Percentiles rank a stretch among this genome's conserved stretches.
phyloP scores from a whole-genome alignment of 2,888 invertebrate genomes.

The Homarus gammarus region DNA sequence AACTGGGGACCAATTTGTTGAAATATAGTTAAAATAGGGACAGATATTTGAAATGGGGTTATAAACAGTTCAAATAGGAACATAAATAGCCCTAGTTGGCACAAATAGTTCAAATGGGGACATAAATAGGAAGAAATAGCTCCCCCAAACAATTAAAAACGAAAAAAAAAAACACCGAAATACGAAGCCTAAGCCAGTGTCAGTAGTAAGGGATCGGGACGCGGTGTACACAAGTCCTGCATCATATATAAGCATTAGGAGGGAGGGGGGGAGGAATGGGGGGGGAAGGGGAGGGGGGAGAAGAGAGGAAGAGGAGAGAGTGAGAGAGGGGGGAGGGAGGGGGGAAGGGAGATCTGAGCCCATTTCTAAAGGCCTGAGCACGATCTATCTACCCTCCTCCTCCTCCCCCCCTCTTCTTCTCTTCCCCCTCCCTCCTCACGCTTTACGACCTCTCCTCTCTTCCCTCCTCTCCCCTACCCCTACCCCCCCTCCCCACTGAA shows the following conservation, averaged over 20 bases:
- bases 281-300: neutral
- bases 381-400: neutral
- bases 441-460: neutral
- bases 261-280: neutral
- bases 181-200: neutral
- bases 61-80: too few species aligned
- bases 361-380: neutral
- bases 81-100: too few species aligned
- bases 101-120: too few species aligned
- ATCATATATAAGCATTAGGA: conserved; percentile 28
- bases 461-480: too few species aligned
- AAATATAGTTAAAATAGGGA: too few species aligned
- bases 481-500: neutral
- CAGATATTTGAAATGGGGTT: too few species aligned
- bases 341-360: conserved; percentile 25
- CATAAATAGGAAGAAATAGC: too few species aligned
- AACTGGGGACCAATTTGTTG: too few species aligned
- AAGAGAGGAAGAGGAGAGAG: conserved; percentile 12
- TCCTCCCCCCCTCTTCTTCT: too few species aligned
- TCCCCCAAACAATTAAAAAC: too few species aligned
- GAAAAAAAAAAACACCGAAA: too few species aligned
- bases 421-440: neutral
- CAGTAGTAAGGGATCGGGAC: neutral
- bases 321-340: neutral
- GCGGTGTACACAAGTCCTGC: conserved; percentile 11